Base-by-base conservation (phyloP, 2,888 invertebrate genomes). In the Tenthredo distinguenda region DNA sequence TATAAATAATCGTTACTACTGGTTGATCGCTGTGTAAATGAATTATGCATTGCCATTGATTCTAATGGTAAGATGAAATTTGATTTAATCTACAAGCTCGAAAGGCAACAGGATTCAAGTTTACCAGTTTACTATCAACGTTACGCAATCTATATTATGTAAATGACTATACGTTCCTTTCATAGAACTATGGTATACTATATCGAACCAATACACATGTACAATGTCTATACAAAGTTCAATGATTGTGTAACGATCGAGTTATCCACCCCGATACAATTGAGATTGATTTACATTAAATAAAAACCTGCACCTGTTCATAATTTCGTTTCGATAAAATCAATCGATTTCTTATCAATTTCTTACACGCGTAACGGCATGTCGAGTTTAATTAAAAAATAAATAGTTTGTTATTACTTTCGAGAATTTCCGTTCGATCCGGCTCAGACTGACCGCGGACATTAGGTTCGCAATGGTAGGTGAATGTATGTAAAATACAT, bases 71-170 rank as follows among this genome's bases (percentile, higher is more conserved):
- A 72, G 71, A 72, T 72, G 37, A 34, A 31, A 72, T 72, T 10
- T 40, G 71, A 18, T 15, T 72, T 15, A 72, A 72, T 40, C 37
- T 72, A n/a, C 1, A 34, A 72, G 1, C 18, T 37, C 37, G 37
- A 37, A n/a, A 71, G 31, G 37, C n/a, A 37, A 18, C 18, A 31
- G 37, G 37, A 71, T 72, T 72, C 71, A 72, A 9, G 71, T 72
- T 72, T 72, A 72, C 40, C 71, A 26, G 40, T 72, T 72, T 72
- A 72, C 71, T 72, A 40, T 37, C n/a, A 37, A 71, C 71, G 37
- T 72, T 72, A n/a, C 9, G 40, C 40, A 72, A 72, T 72, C 2
- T 68, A 26, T 72, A 72, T 72, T 72, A 72, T 72, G 71, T 34
- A 72, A 72, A 37, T 72, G 71, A 72, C 15, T 72, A 37, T 72